Evolutionary conservation across 2,113 vertebrate species (phyloP), one percentile per base, ranked within the genome.

Genomic region (Poeciliopsis turrubarensis): DNA sequence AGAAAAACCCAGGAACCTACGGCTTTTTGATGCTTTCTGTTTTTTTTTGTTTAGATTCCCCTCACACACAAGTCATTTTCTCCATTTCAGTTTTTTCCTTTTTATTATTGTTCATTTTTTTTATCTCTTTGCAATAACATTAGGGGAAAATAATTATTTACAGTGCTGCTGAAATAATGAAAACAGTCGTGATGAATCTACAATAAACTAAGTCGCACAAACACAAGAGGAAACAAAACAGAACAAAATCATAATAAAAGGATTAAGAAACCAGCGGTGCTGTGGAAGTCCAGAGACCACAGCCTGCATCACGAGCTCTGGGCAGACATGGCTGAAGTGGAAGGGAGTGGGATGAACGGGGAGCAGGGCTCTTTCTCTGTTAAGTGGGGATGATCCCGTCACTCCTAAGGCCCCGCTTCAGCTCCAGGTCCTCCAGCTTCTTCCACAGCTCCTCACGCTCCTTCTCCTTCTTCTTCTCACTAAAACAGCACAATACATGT

Each of bases 401-500:
- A 83, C 96, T 97, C 93, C 95, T 95, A 94, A 98, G 97, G 95
- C 97, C 97, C 94, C 96, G 93, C 95, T 98, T 99, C 94, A 99
- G 94, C 94, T 99, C 97, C 95, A 99, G 94, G 92, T 99, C 98
- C 94, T 97, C 97, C 95, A 99, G 94, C 95, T 97, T 99, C 95
- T 97, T 99, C 98, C 98, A 99, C 79, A 99, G 93, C 91, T 99
- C 98, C 95, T 99, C 98, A 70, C 97, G 95, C 73, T 99, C 98
- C 77, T 98, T 99, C 93, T 99, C 98, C 89, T 99, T 99, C 92
- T 99, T 99, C 95, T 99, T 99, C 95, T 99, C 98, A 89, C 98
- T 99, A 87, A 44, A 83, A 70, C 26, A 25, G 19, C 17, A 11
- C 51, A 57, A 29, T 32, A 17, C 30, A 17, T 11, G 12, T 30